Evolutionary conservation across 2,797 vertebrate genomes (phyloP), one percentile per base, ranked within the genome.

Genomic region (Gadopsis marmoratus): DNA sequence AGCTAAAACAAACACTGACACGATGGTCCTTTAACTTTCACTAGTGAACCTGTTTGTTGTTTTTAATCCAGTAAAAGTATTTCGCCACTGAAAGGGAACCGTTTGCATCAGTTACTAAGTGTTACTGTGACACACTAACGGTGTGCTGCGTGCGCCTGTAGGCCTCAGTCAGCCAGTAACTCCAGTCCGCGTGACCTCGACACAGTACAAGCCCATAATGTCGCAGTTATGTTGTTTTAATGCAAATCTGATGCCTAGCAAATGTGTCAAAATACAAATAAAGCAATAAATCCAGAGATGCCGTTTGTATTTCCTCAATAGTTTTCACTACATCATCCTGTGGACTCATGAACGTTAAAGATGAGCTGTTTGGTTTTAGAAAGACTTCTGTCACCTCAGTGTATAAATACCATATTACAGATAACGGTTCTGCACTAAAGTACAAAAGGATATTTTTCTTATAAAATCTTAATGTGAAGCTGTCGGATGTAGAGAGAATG

Each of bases 11-110:
- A 73, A 61, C 76, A 60, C 64, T 16, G 48, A 45, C 0, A 5
- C 78, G 74, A 5, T 79, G 74, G 39, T 86, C 61, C 84, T 86
- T 87, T 84, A 86, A 91, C 75, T 75, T 68, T 85, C 85, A 83
- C 85, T 86, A 77, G 69, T 58, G 74, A 90, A 83, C 87, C 88
- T 50, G 11, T 81, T 61, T 37, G 47, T 73, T 60, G 58, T 63
- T 70, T 23, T 78, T 74, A 72, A 81, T 60, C 51, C 72, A 53
- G 61, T 54, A 26, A 51, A 58, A 69, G 51, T 71, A 14, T 73
- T 82, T 90, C 71, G 85, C 83, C 84, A 83, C 86, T 89, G 77
- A 93, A 89, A 88, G 91, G 89, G 86, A 90, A 78, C n/a, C 5
- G 13, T 60, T 50, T 68, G 56, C 35, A 41, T 63, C 45, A 7